A percentile compares a stretch with the other conserved stretches of the same genome.
Evolutionary conservation across 2,888 invertebrate species (phyloP).

Genomic region (Melikaiella ostensackeni): DNA sequence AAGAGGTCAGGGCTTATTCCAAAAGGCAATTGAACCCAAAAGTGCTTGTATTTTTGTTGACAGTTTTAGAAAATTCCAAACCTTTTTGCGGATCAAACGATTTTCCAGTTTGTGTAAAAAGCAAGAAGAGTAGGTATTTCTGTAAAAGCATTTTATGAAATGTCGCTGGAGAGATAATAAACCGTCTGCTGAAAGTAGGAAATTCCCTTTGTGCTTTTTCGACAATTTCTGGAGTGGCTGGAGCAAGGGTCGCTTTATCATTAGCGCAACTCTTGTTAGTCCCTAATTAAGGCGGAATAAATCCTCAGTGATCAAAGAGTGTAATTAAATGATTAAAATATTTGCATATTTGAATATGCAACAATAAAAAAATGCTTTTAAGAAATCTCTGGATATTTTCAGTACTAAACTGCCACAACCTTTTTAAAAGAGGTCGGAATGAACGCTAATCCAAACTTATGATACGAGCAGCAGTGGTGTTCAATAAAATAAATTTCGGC

Average conservation of each 20-base stretch:
- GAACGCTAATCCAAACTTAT: constrained; percentile 22
- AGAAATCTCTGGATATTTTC: background rate
- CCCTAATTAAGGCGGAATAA: background rate
- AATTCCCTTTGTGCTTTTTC: background rate
- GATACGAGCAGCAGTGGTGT: background rate
- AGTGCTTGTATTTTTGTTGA: background rate
- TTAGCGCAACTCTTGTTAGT: background rate
- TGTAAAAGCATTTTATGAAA: background rate
- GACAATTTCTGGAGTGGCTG: background rate
- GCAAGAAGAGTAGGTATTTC: background rate
- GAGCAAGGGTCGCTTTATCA: background rate
- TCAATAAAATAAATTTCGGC: constrained; percentile 23
- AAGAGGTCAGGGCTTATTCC: too few relatives aligned
- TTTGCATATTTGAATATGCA: background rate
- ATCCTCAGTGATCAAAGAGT: background rate
- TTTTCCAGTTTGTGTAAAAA: background rate
- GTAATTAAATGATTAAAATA: background rate
- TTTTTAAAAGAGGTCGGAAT: background rate
- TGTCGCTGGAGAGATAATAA: background rate
- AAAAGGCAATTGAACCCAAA: too few relatives aligned
- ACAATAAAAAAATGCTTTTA: background rate
- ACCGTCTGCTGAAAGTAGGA: background rate
- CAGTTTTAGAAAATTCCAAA: background rate
- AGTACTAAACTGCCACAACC: background rate
- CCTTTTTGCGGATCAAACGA: background rate